Evolutionary conservation across 2,888 invertebrate genomes (phyloP), one percentile per base, ranked within the genome.

Genomic region (Amphiduros pacificus): DNA sequence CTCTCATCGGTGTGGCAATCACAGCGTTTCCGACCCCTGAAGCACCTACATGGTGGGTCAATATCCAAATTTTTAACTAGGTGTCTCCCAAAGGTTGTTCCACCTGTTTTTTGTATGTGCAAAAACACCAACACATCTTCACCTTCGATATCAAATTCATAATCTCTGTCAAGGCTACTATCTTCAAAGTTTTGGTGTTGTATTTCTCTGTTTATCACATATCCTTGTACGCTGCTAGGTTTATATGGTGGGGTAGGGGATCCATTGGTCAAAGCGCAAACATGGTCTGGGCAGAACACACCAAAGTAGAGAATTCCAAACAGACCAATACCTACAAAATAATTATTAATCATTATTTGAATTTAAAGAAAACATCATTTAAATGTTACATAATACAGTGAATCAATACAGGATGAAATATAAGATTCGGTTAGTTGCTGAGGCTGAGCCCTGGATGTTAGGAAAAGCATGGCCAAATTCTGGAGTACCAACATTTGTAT

Each of bases 71-170:
- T 94, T 85, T 92, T 91, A 62, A 98, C 97, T 73, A 99, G 87
- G 85, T 97, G 96, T 80, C 92, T 90, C 59, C 98, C 99, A 82
- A 99, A 98, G 6, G 94, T 82, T 44, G 98, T 98, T 29, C 99
- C 99, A 60, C 98, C 98, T 57, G 98, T 99, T 86, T 99, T 99
- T 84, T 99, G 99, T 83, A 99, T 97, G 83, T 99, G 98, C 71
- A 99, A 85, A 87, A 99, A 89, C 59, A 99, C 97, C 87, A 99
- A 91, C 61, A 99, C 98, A 85, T 99, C 98, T 77, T 93, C 91
- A 14, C 91, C 92, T n/a, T 76, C 73, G 17, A 82, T 71, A 66
- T 82, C 72, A 41, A 84, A 76, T 26, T 71, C 61, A 44, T 67
- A 68, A 27, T 90, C 91, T 79, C 92, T 92, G 79, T 91, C 91